Evolutionary conservation across 1,140 invertebrate genomes (phyloP), one percentile per base, ranked within the genome.

Genomic region (Ditylenchus dipsaci): DNA sequence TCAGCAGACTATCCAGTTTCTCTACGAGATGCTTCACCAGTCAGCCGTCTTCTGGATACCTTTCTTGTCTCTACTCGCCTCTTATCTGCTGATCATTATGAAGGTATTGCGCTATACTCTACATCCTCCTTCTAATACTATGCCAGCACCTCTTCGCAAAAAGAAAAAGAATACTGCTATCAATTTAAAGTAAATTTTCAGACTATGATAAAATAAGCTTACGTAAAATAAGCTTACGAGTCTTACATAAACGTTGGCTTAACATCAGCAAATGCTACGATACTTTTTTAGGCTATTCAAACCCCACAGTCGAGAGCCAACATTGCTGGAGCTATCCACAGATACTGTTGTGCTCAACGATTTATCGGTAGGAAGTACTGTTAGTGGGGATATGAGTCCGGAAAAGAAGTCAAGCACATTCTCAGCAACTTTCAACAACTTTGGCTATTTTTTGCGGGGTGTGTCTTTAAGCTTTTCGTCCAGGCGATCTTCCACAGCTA

Each of bases 1-100:
- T 29, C 29, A 58, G 58, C 33, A 59, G 69, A 29, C 23, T 23
- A 69, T 62, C 23, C 63, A 76, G 38, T n/a, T 78, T 23, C 43
- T 58, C 47, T 78, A 78, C 63, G 76, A 78, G 53, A 53, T 78
- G 19, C 58, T 70, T 33, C 68, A 70, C 13, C 68, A 70, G 59
- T 66, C 68, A 5, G 43, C 68, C 15, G 77, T 80, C n/a, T 78
- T 78, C 63, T 75, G 74, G 62, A 75, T 80, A 45, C 76, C 76
- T 8, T 78, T 79, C 42, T 58, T 74, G 43, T 65, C 70, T 15
- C 53, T 79, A 13, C 33, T 73, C 53, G 33, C 59, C 49, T 79
- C 76, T 9, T 78, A 78, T 65, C 30, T 78, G 23, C 38, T 78
- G 1, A 78, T 78, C 43, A 71, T 79, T 17, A 21, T 77, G 17